phyloP scores from a whole-genome alignment of 2,797 vertebrate species.

The Lacerta bilineata region DNA sequence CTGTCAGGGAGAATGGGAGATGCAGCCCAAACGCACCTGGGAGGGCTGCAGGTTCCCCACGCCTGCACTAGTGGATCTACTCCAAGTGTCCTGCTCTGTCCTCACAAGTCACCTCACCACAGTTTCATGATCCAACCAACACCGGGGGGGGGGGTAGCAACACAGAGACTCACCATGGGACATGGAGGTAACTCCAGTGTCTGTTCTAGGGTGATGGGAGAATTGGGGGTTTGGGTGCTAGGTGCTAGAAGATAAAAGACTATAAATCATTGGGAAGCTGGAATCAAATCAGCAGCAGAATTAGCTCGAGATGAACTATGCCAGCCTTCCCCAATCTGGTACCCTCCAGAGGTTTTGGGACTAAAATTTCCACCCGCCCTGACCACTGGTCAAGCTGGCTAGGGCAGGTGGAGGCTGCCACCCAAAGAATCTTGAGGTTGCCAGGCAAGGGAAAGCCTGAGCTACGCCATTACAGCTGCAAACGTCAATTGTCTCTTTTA shows the following conservation, averaged over 20 bases:
- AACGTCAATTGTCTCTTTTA: background rate
- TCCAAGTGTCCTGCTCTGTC: background rate
- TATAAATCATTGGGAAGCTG: slow-evolving; percentile 72
- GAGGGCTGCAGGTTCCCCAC: background rate
- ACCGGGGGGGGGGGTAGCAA: background rate
- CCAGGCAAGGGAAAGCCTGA: no score
- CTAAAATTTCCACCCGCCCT: no score
- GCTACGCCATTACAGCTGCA: background rate
- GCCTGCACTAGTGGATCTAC: background rate
- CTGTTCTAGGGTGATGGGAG: background rate
- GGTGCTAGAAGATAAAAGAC: slow-evolving; percentile 24
- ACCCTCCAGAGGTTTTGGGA: no score
- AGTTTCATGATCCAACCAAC: slow-evolving; percentile 6
- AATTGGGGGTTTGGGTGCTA: background rate
- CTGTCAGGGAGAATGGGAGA: background rate
- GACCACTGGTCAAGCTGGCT: no score
- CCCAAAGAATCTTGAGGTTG: no score
- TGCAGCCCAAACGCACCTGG: no score
- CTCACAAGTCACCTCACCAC: background rate
- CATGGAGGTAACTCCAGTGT: background rate
- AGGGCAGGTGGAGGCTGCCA: no score
- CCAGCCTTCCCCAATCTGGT: slow-evolving; percentile 8
- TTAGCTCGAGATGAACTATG: slow-evolving; percentile 64
- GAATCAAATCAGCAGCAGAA: slow-evolving; percentile 68
- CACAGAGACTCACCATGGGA: slow-evolving; percentile 13